Evolutionary conservation across 2,797 vertebrate genomes (phyloP).

Genomic region (Pipistrellus pygmaeus): DNA sequence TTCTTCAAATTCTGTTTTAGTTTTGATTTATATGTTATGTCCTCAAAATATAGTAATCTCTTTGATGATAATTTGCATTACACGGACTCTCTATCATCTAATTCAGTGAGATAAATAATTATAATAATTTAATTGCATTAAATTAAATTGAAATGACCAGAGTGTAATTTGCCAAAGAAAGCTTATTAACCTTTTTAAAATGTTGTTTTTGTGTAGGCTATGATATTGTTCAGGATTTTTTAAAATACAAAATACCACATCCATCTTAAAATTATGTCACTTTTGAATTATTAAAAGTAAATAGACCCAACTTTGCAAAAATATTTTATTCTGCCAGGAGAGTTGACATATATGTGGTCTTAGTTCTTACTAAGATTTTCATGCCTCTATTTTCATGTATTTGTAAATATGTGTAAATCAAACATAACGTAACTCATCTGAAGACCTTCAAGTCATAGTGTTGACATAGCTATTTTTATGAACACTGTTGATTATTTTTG

Average conservation of each 20-base stretch:
- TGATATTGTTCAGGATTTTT: background rate
- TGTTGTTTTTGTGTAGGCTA: background rate
- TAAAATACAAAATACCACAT: background rate
- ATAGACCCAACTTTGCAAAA: background rate
- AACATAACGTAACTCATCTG: background rate
- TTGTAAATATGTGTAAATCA: background rate
- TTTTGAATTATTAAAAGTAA: constrained; percentile 11
- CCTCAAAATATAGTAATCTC: background rate
- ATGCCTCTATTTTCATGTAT: background rate
- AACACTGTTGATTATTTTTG: background rate
- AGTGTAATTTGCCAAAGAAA: constrained; percentile 58
- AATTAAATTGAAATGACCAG: constrained; percentile 37
- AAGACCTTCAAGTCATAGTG: background rate
- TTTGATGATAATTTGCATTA: background rate
- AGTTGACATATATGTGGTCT: background rate
- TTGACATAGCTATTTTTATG: background rate
- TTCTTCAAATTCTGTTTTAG: background rate
- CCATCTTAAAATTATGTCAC: background rate
- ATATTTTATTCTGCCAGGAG: background rate
- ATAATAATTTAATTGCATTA: constrained; percentile 31
- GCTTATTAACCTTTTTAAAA: constrained; percentile 56
- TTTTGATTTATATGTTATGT: background rate
- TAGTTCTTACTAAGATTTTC: background rate
- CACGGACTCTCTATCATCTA: background rate
- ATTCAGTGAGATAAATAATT: constrained; percentile 55